phyloP scores from a whole-genome alignment of 2,888 invertebrate genomes.

The Habroteleia sp. region DNA sequence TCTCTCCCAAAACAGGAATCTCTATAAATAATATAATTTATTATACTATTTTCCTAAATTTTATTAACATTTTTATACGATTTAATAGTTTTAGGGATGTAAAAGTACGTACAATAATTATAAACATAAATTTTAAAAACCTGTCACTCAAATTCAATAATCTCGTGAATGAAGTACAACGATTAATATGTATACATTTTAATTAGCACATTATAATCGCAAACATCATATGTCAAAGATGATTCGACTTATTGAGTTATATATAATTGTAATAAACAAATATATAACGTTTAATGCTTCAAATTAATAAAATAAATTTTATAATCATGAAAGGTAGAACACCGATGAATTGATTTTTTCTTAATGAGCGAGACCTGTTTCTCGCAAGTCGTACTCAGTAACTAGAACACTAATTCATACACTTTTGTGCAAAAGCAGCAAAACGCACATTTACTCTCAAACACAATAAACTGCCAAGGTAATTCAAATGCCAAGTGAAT shows the following conservation, averaged over 20 bases:
- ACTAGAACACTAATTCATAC: conserved; percentile 54
- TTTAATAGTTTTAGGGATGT: conserved; percentile 23
- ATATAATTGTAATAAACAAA: conserved; percentile 30
- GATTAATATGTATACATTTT: conserved; percentile 21
- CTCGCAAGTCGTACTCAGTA: conserved; percentile 50
- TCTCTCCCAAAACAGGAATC: too few relatives aligned
- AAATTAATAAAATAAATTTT: conserved; percentile 34
- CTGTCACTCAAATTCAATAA: conserved; percentile 12
- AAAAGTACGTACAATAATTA: conserved; percentile 28
- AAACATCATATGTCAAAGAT: conserved; percentile 53
- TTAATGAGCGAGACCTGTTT: conserved; percentile 32
- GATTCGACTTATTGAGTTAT: conserved; percentile 43
- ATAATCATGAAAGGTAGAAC: conserved; percentile 41
- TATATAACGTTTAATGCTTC: conserved; percentile 39
- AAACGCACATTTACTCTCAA: conserved; percentile 79
- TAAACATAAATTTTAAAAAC: conserved; percentile 15
- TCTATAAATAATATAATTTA: conserved; percentile 13
- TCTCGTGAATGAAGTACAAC: conserved; percentile 29
- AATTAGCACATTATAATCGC: conserved; percentile 8
- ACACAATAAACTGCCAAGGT: conserved; percentile 81
- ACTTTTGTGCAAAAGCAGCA: conserved; percentile 67
- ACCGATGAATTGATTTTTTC: conserved; percentile 58
- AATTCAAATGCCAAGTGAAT: conserved; percentile 81
- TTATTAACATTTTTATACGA: conserved; percentile 30
- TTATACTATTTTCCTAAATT: conserved; percentile 21